Base-by-base conservation (phyloP, 2,888 invertebrate genomes). In the Dorcus hopei region DNA sequence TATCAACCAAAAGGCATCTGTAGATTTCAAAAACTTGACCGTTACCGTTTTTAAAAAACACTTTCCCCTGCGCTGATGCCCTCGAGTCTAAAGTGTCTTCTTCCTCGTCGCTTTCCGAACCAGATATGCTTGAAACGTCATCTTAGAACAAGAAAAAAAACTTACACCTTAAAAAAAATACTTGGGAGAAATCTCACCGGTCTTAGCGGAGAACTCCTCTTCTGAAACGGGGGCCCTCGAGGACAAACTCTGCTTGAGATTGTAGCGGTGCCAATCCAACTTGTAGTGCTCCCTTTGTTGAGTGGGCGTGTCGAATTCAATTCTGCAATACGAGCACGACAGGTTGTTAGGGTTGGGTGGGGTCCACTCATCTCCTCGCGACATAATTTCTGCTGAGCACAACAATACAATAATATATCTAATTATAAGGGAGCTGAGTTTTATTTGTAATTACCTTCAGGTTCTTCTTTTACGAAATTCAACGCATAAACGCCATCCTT, bases 231-330 rank as follows among this genome's bases (percentile, higher is more conserved):
- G 74, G 48, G 77, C 72, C 52, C 79, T 77, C 7, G 86, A 87
- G 65, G 83, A 82, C 9, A 92, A 74, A 63, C 86, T 87, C 64
- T 87, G 84, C 69, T 90, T 91, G 41, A 93, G 78, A 77, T 93
- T 93, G 70, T 90, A 90, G 3, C 90, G 83, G 74, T 93, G 93
- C 92, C 91, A 93, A 73, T 93, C 93, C 40, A 90, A 79, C 71
- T 89, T 90, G 72, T 89, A 93, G 74, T 93, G 93, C 5, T 86
- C 81, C 11, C 87, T 84, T 75, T 92, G 90, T 58, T 86, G 82
- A 0, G 79, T 77, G 49, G 85, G 74, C 50, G 85, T 80, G 33
- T 82, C 79, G 69, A 89, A 89, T 49, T 76, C 70, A 1, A 80
- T 73, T 39, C 79, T 78, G 61, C 84, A 84, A 68, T 80, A 83